A percentile compares a stretch with the other conserved stretches of the same genome.
Evolutionary conservation across 1,140 invertebrate genomes (phyloP).

Genomic region (Trachymyrmex cornetzi): DNA sequence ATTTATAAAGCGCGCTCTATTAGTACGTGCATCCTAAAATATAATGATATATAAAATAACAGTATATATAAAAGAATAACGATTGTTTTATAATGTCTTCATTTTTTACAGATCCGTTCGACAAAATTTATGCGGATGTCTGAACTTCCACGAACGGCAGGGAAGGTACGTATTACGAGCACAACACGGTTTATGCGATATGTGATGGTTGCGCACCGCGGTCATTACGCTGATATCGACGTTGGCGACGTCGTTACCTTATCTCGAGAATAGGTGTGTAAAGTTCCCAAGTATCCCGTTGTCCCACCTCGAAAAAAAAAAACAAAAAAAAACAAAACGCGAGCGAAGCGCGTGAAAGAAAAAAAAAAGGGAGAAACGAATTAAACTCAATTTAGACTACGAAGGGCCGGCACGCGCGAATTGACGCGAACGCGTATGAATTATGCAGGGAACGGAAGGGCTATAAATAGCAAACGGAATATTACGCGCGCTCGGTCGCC

Average conservation of each 20-base stretch:
- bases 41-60: too few species aligned
- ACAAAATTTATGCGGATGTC: too few species aligned
- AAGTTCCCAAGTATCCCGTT: neutral
- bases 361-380: neutral
- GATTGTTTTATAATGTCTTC: too few species aligned
- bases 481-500: slow-evolving; percentile 21
- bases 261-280: slow-evolving; percentile 3
- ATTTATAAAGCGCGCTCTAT: too few species aligned
- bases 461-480: slow-evolving; percentile 45
- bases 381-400: slow-evolving; percentile 17
- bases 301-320: neutral
- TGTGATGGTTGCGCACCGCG: neutral
- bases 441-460: slow-evolving; percentile 7
- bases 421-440: slow-evolving; percentile 26
- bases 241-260: neutral
- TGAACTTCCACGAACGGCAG: too few species aligned
- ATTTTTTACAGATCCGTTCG: too few species aligned
- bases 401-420: neutral
- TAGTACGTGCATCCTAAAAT: too few species aligned
- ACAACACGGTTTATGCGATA: neutral
- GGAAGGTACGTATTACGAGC: too few species aligned
- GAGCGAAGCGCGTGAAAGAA: neutral
- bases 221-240: slow-evolving; percentile 34
- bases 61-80: too few species aligned
- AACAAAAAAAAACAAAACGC: neutral